These are phyloP conservation scores for Tetraneura akinire DNA, from an alignment of 1,140 invertebrate genomes.

Conservation along the genomic window DNA sequence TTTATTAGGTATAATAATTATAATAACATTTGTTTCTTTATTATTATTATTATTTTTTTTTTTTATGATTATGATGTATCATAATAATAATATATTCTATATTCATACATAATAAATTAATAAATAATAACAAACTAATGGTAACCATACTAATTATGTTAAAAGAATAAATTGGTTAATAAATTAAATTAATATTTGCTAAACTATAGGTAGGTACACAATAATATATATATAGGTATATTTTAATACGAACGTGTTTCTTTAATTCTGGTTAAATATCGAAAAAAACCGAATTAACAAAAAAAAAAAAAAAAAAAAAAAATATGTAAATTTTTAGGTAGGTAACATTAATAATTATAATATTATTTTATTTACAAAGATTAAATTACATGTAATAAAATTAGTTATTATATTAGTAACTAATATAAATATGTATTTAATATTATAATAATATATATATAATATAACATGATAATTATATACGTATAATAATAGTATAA, in stretches of 20 bases:
- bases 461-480: no score
- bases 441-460: no score
- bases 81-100: background rate
- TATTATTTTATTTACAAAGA: conserved; percentile 15
- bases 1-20: no score
- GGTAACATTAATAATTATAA: background rate
- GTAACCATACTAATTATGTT: conserved; percentile 26
- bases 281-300: background rate
- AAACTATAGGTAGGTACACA: no score
- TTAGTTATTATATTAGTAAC: background rate
- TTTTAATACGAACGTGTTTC: background rate
- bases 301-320: background rate
- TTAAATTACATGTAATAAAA: conserved; percentile 9
- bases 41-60: no score
- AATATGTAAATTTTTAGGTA: no score
- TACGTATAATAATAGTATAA: background rate
- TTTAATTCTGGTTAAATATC: background rate
- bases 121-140: conserved; percentile 14
- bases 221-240: no score
- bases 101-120: background rate
- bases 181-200: background rate
- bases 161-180: background rate
- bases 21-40: no score
- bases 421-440: background rate
- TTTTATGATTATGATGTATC: background rate